Conservation (phyloP, 1,140 invertebrate genomes). For the Drosophila lini region DNA sequence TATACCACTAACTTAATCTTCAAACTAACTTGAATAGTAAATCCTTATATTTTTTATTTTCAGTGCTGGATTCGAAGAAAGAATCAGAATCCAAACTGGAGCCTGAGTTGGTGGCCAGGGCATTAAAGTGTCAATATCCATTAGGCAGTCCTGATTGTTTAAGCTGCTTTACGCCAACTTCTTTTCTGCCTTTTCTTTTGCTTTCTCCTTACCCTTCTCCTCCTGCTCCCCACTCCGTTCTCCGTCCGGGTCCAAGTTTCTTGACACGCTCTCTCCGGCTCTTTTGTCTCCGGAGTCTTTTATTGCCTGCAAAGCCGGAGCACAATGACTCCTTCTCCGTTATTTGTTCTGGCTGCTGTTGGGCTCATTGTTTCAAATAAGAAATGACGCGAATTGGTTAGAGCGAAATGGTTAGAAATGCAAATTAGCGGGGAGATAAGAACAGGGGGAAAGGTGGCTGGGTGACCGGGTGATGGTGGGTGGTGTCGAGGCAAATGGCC, state of each 20-base stretch:
- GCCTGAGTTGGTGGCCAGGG: slow-evolving; percentile 51
- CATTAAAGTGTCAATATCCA: slow-evolving; percentile 83
- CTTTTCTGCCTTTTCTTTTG: slow-evolving; percentile 64
- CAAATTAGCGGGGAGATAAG: slow-evolving; percentile 72
- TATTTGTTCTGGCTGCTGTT: slow-evolving; percentile 64
- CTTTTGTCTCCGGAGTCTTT: slow-evolving; percentile 65
- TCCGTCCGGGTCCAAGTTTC: slow-evolving; percentile 34
- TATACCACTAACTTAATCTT: accelerated
- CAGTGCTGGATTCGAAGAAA: slow-evolving; percentile 19
- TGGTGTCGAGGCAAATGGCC: slow-evolving; percentile 18
- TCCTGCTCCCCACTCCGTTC: not conserved
- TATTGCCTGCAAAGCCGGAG: slow-evolving; percentile 63
- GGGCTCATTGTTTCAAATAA: slow-evolving; percentile 82
- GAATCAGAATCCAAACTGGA: slow-evolving; percentile 26
- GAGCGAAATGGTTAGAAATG: slow-evolving; percentile 79
- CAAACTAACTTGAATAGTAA: not conserved
- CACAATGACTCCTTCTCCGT: slow-evolving; percentile 69
- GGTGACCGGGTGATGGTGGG: slow-evolving; percentile 4
- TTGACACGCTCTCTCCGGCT: slow-evolving; percentile 49
- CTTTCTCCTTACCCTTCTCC: slow-evolving; percentile 23
- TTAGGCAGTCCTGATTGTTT: slow-evolving; percentile 81
- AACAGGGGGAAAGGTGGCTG: slow-evolving; percentile 21
- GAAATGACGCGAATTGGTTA: slow-evolving; percentile 81
- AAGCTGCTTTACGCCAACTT: slow-evolving; percentile 80
- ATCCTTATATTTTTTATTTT: not conserved